These are phyloP conservation scores for Protosalanx chinensis DNA, from an alignment of 2,797 vertebrate species.

Conservation along the genomic window DNA sequence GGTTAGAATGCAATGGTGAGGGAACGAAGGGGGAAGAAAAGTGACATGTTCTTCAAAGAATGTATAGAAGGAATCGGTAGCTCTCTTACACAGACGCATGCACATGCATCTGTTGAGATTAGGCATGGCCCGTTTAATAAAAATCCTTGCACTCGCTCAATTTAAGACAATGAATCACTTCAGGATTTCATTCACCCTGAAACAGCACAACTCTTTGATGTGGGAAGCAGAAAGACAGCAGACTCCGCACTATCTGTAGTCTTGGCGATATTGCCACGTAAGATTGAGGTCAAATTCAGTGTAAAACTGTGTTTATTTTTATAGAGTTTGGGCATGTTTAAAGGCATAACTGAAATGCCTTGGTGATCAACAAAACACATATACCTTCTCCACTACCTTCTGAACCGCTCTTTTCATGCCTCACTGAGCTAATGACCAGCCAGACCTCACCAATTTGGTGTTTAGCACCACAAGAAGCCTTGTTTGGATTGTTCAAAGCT, in stretches of 20 bases:
- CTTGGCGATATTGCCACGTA: constrained; percentile 43
- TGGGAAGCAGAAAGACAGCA: constrained; percentile 52
- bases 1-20: not conserved
- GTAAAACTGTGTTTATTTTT: constrained; percentile 1
- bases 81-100: constrained; percentile 18
- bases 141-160: constrained; percentile 39
- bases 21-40: not conserved
- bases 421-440: constrained; percentile 27
- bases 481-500: constrained; percentile 37
- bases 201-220: constrained; percentile 68
- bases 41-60: not conserved
- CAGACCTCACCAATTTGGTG: constrained; percentile 32
- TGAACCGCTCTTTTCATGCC: not conserved
- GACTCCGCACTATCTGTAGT: constrained; percentile 47
- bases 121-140: constrained; percentile 37
- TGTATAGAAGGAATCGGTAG: not conserved
- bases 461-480: constrained; percentile 37
- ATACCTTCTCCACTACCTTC: constrained; percentile 20
- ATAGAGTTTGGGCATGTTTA: no score
- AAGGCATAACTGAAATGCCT: constrained; percentile 25
- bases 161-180: constrained; percentile 67
- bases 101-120: constrained; percentile 27
- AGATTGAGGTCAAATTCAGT: constrained; percentile 29
- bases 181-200: constrained; percentile 55
- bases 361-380: constrained; percentile 17